These are phyloP conservation scores for Acromyrmex charruanus DNA, from an alignment of 1,140 invertebrate genomes.

Conservation along the genomic window DNA sequence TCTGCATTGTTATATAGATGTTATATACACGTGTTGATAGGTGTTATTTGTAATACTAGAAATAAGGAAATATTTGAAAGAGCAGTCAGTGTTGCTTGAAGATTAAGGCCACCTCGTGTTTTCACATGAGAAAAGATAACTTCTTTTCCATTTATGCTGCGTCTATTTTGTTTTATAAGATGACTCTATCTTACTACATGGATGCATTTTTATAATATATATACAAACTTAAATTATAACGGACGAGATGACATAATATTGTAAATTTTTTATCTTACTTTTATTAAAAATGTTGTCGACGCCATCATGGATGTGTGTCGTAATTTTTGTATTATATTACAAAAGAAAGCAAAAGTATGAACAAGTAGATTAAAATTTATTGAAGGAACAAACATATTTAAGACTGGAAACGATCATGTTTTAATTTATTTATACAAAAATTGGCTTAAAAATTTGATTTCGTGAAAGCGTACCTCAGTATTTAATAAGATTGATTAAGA, in stretches of 20 bases:
- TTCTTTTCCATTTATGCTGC: conserved; percentile 4
- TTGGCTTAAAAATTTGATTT: neutral
- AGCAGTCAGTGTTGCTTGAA: neutral
- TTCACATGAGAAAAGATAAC: conserved; percentile 29
- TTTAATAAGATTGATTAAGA: neutral
- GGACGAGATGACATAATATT: conserved; percentile 3
- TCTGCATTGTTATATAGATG: neutral
- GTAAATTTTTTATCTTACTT: conserved; percentile 35
- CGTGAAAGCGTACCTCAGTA: neutral
- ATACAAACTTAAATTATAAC: conserved; percentile 1
- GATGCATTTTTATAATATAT: conserved; percentile 33
- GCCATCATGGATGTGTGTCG: neutral
- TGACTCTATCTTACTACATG: neutral
- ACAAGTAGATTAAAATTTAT: conserved; percentile 28
- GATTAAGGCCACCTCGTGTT: conserved; percentile 4
- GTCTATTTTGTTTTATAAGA: conserved; percentile 20
- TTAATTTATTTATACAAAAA: conserved; percentile 1
- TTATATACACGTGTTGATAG: neutral
- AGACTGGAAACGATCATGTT: neutral
- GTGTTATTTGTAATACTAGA: neutral
- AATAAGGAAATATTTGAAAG: conserved; percentile 3
- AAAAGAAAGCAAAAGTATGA: conserved; percentile 24
- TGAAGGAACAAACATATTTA: neutral
- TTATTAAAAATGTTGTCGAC: conserved; percentile 44
- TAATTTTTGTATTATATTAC: conserved; percentile 34